Evolutionary conservation across 1,140 invertebrate genomes (phyloP).

Genomic region (Drosophila subpulchrella): DNA sequence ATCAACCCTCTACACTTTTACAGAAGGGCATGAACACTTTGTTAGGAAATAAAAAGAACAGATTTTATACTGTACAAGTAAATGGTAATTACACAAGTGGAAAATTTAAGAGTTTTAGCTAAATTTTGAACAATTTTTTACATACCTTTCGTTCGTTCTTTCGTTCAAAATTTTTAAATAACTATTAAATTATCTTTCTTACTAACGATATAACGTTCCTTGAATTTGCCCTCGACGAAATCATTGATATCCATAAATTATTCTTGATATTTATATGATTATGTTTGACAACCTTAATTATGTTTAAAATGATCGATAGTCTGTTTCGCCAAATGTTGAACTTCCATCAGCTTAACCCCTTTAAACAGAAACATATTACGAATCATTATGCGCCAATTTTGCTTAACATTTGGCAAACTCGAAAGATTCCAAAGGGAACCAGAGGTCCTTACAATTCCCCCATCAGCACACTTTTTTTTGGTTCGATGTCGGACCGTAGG

Average conservation of each 20-base stretch:
- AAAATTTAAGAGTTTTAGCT: too few relatives aligned
- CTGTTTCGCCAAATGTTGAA: not conserved
- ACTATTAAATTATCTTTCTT: too few relatives aligned
- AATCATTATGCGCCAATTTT: conserved; percentile 59
- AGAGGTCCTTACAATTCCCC: not conserved
- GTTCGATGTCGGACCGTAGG: conserved; percentile 41
- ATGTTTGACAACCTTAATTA: conserved; percentile 22
- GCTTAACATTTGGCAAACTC: conserved; percentile 33
- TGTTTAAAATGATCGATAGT: conserved; percentile 21
- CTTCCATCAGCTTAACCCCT: not conserved
- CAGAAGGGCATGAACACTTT: conserved; percentile 10
- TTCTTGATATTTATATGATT: conserved; percentile 2
- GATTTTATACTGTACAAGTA: too few relatives aligned
- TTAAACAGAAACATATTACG: conserved; percentile 37
- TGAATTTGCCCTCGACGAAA: too few relatives aligned
- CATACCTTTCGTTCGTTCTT: too few relatives aligned
- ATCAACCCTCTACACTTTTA: conserved; percentile 17
- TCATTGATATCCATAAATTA: conserved; percentile 12
- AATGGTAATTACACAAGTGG: too few relatives aligned
- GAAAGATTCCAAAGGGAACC: conserved; percentile 29
- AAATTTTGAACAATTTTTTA: too few relatives aligned
- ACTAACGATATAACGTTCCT: too few relatives aligned
- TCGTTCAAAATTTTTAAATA: too few relatives aligned
- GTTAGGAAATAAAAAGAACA: not conserved
- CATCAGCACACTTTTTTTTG: not conserved